Base-by-base conservation (phyloP, 2,888 invertebrate genomes). In the Scaptomyza parva region DNA sequence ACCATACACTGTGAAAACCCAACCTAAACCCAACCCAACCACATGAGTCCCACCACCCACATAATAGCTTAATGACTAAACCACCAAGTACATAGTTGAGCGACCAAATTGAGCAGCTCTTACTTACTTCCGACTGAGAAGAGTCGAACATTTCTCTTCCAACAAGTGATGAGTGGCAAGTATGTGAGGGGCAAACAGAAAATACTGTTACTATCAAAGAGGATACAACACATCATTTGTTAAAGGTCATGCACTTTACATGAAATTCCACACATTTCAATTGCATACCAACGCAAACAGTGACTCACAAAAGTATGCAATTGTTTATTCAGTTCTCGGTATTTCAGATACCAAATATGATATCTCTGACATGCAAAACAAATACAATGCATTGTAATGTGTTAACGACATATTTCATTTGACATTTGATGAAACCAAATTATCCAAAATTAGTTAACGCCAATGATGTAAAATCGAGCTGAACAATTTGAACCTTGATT, bases 71-170 rank as follows among this genome's bases (percentile, higher is more conserved):
- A 85, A 85, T 86, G 86, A 79, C 78, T 57, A 82, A 82, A 72
- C 84, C 84, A 84, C 85, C 70, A 74, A 86, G 83, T 78, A 82
- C 83, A 75, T 72, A 79, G 86, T 85, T 77, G 63, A 82, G 83
- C 72, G 61, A 57, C 75, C 78, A 82, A 82, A 82, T 82, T 82
- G 80, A 85, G 86, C 77, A 73, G 78, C 83, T 76, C 76, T 70
- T 62, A 76, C 76, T 83, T 78, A 83, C 30, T 80, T 79, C 67
- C 76, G 59, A 62, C 59, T 70, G 76, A 77, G 37, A 37, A 59
- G 54, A 68, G 67, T 68, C 59, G 30, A 70, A 58, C 62, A 47
- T 43, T 47, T 48, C 8, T 11, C 7, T n/a, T 24, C 20, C 35
- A 44, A 39, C 74, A 50, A 58, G 55, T 62, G 70, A 39, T 18